A percentile compares a stretch with the other conserved stretches of the same genome.
phyloP scores from a whole-genome alignment of 92 coral and sea anemone species.

The Zoanthus solanderi region DNA sequence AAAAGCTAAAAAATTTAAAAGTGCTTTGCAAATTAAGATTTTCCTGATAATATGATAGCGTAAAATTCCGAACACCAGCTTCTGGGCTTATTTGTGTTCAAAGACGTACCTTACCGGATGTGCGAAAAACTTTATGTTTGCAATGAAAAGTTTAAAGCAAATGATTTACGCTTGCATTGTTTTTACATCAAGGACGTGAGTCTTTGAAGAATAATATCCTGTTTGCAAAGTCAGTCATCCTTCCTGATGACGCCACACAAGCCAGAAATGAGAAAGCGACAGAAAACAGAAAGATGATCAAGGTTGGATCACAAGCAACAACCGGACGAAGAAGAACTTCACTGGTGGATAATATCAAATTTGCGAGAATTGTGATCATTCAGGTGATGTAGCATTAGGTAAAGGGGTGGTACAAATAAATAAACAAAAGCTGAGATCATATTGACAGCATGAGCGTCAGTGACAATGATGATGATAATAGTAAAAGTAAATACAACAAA shows the following conservation, averaged over 20 bases:
- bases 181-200: background rate
- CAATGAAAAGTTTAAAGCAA: background rate
- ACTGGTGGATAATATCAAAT: slow-evolving; percentile 10
- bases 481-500: background rate
- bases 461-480: background rate
- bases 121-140: too few species aligned
- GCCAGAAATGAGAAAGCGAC: slow-evolving; percentile 11
- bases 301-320: background rate
- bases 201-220: background rate
- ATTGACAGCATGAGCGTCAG: background rate
- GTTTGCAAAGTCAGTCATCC: slow-evolving; percentile 36
- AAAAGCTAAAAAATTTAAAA: too few species aligned
- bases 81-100: too few species aligned
- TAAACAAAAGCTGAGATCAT: background rate
- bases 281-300: slow-evolving; percentile 11
- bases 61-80: too few species aligned
- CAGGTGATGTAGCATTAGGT: background rate
- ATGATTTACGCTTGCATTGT: background rate
- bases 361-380: slow-evolving; percentile 16
- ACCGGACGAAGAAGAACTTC: slow-evolving; percentile 18
- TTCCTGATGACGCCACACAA: slow-evolving; percentile 1
- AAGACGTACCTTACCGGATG: too few species aligned
- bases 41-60: too few species aligned
- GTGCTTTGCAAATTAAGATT: too few species aligned
- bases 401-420: background rate